Conservation (phyloP, 2,113 vertebrate genomes). For the Tauraco erythrolophus region DNA sequence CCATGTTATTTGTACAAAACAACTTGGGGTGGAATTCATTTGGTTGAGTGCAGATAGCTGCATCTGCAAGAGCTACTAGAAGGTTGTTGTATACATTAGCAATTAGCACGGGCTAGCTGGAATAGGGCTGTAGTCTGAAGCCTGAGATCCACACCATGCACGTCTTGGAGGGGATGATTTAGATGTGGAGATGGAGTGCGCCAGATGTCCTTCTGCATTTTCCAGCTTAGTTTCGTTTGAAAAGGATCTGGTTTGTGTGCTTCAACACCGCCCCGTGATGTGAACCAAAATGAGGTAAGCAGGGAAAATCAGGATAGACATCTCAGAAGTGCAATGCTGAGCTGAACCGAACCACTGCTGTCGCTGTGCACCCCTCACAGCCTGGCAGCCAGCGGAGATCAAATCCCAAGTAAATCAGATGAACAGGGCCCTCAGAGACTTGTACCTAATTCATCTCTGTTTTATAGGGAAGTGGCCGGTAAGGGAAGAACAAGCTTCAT, state of each 20-base stretch:
- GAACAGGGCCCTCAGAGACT: background rate
- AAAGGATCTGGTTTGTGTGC: background rate
- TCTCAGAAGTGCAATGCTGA: background rate
- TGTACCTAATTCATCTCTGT: background rate
- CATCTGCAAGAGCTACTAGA: background rate
- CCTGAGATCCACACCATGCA: background rate
- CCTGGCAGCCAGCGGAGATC: background rate
- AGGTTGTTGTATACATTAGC: background rate
- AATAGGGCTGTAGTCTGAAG: background rate
- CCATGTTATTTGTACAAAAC: background rate
- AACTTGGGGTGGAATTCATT: background rate
- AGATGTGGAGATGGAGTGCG: background rate
- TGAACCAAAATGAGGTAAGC: background rate
- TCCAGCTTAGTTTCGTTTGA: background rate
- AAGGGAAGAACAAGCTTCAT: background rate
- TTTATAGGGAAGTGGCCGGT: no score
- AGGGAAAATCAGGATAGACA: background rate
- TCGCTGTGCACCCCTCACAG: rapidly evolving
- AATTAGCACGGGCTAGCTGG: background rate
- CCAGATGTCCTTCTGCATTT: background rate
- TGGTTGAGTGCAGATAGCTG: background rate
- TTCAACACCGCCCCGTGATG: rapidly evolving
- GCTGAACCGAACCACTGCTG: background rate
- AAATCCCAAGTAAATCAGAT: background rate
- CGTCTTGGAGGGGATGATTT: background rate